phyloP scores from a whole-genome alignment of 2,113 vertebrate genomes.

The Crypturellus undulatus region DNA sequence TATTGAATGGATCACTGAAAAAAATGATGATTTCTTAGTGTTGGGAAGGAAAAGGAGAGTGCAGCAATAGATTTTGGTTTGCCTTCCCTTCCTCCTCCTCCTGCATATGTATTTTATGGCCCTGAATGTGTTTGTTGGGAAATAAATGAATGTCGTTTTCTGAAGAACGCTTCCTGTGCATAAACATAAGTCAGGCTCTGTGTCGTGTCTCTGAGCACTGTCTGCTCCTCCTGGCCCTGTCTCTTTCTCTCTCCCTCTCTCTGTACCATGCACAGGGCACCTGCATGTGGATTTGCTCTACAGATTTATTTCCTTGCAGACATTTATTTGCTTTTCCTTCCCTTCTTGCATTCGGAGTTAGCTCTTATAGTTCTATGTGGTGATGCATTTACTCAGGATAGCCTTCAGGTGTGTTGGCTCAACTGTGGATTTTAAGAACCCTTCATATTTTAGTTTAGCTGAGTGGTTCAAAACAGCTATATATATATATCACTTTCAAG shows the following conservation, averaged over 20 bases:
- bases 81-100: accelerated
- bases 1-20: neutral
- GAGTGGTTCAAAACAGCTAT: neutral
- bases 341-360: neutral
- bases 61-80: neutral
- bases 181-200: neutral
- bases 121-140: slow-evolving; percentile 30
- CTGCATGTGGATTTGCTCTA: neutral
- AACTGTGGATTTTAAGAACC: neutral
- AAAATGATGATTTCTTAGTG: neutral
- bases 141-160: neutral
- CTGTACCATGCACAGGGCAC: neutral
- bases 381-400: neutral
- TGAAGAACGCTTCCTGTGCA: neutral
- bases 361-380: neutral
- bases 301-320: neutral
- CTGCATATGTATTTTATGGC: neutral
- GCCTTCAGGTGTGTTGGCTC: neutral
- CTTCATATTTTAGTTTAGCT: neutral
- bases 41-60: neutral
- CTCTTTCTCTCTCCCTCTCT: neutral
- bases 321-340: neutral
- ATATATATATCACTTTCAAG: neutral
- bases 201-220: neutral
- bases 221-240: neutral